Evolutionary conservation across 1,140 invertebrate species (phyloP).

Genomic region (Conopomorpha cramerella): DNA sequence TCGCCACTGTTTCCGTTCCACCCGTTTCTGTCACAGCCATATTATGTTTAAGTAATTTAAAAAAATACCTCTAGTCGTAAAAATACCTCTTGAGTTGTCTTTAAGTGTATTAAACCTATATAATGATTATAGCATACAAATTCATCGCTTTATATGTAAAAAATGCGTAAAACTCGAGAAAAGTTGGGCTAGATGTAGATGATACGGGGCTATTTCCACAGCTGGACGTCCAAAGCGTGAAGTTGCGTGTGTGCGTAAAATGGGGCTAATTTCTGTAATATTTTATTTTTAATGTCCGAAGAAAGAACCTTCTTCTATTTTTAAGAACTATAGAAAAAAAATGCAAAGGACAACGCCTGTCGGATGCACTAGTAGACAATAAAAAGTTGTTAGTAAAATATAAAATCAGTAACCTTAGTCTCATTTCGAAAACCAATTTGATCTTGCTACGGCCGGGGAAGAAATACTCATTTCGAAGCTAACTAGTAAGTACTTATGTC

Average conservation of each 20-base stretch:
- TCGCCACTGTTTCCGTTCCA: constrained; percentile 30
- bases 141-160: neutral
- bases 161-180: neutral
- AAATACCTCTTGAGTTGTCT: constrained; percentile 1
- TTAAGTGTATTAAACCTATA: neutral
- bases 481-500: neutral
- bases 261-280: too few species aligned
- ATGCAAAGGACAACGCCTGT: too few species aligned
- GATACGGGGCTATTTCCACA: neutral
- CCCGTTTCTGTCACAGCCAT: constrained; percentile 55
- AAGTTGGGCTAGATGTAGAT: neutral
- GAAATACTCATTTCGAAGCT: neutral
- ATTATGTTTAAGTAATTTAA: too few species aligned
- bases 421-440: too few species aligned
- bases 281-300: too few species aligned
- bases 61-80: too few species aligned
- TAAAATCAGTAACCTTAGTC: neutral
- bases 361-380: too few species aligned
- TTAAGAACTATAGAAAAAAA: too few species aligned
- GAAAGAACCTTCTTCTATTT: too few species aligned
- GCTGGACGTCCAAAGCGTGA: too few species aligned
- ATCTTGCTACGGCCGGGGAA: too few species aligned
- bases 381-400: neutral
- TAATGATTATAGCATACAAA: neutral
- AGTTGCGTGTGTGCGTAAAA: too few species aligned